A percentile compares a stretch with the other conserved stretches of the same genome.
phyloP scores from a whole-genome alignment of 2,797 vertebrate genomes.

The Sphenopsis melanotis region DNA sequence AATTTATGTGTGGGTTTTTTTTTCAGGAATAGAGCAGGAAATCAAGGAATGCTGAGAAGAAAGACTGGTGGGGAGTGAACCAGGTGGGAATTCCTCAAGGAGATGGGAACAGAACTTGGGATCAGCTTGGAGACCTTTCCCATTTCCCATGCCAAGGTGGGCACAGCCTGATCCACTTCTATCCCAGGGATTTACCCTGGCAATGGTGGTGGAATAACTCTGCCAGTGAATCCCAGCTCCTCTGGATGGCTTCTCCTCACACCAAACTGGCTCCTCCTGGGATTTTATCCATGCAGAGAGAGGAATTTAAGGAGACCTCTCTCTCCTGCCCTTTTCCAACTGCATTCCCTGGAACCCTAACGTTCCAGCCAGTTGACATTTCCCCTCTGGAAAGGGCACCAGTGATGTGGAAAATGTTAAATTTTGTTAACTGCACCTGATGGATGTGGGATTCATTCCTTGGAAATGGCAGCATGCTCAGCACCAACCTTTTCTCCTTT shows the following conservation, averaged over 20 bases:
- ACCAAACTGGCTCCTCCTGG: not conserved
- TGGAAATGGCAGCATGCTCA: not conserved
- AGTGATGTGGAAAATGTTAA: not conserved
- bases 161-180: not conserved
- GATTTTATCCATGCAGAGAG: not conserved
- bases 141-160: not conserved
- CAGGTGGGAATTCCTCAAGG: not conserved
- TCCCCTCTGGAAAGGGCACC: not conserved
- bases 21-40: not conserved
- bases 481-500: slow-evolving; percentile 84
- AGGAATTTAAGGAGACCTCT: not conserved
- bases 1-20: not conserved
- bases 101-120: not conserved
- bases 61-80: not conserved
- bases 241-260: not conserved
- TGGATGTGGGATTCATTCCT: not conserved
- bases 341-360: not conserved
- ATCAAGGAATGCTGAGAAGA: not conserved
- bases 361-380: not conserved
- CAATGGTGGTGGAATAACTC: not conserved
- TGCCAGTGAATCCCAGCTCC: not conserved
- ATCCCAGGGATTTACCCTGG: not conserved
- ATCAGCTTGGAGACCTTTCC: not conserved
- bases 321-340: not conserved
- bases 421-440: not conserved